Evolutionary conservation across 1,140 invertebrate genomes (phyloP).

Genomic region (Gryllus bimaculatus): DNA sequence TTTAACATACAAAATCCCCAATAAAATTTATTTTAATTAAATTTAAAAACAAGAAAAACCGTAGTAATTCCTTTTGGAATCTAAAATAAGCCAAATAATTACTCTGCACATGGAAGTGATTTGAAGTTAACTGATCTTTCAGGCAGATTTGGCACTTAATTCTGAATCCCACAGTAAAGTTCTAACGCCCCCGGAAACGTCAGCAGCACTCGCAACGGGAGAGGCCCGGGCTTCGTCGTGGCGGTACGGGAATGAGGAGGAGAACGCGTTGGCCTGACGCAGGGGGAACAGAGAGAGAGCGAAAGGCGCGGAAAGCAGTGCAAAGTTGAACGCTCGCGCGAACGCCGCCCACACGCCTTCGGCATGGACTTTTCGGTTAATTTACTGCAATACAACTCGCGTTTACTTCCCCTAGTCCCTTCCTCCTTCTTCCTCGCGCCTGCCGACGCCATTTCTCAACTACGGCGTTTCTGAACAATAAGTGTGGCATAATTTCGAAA

Average conservation of each 20-base stretch:
- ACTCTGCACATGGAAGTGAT: too few species aligned
- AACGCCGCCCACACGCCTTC: not conserved
- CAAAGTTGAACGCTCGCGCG: not conserved
- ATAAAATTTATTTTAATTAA: too few species aligned
- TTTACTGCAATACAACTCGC: not conserved
- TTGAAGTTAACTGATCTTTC: too few species aligned
- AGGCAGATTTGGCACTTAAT: too few species aligned
- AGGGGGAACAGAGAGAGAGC: not conserved
- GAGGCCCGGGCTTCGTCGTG: not conserved
- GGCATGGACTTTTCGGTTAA: not conserved
- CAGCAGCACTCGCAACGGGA: not conserved
- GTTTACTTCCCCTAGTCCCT: not conserved
- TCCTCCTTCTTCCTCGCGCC: too few species aligned
- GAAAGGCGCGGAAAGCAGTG: not conserved
- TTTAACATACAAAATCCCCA: too few species aligned
- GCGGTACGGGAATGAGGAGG: not conserved
- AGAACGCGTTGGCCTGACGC: not conserved
- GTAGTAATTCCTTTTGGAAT: too few species aligned
- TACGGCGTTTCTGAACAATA: not conserved
- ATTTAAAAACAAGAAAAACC: too few species aligned
- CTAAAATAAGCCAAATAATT: too few species aligned
- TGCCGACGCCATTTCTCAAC: not conserved
- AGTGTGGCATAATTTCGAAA: not conserved
- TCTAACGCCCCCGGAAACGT: too few species aligned
- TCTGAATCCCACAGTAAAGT: too few species aligned